Conservation (phyloP, 2,888 invertebrate species). For the Drosophila anomalata region DNA sequence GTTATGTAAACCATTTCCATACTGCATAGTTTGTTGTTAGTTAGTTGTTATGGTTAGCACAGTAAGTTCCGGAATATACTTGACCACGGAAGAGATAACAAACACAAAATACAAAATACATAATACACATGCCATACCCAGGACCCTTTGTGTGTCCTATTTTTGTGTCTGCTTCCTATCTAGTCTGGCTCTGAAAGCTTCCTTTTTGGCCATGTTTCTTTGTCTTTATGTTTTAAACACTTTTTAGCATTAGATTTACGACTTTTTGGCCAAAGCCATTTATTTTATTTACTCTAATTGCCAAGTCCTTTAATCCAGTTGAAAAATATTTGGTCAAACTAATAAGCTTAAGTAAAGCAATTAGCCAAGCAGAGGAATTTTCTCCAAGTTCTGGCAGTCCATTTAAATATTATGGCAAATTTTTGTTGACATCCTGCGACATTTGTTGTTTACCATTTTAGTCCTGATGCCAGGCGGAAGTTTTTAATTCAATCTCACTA, state of each 20-base stretch:
- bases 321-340: not conserved
- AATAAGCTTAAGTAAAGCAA: slow-evolving; percentile 22
- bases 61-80: slow-evolving; percentile 27
- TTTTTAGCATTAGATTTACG: slow-evolving; percentile 3
- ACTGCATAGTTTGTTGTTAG: slow-evolving; percentile 6
- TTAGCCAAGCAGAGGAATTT: slow-evolving; percentile 11
- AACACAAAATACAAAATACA: slow-evolving; percentile 1
- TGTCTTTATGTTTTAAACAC: not conserved
- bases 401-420: slow-evolving; percentile 3
- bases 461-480: slow-evolving; percentile 36
- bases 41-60: slow-evolving; percentile 8
- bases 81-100: slow-evolving; percentile 23
- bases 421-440: slow-evolving; percentile 17
- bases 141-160: not conserved
- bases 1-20: slow-evolving; percentile 11
- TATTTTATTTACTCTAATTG: not conserved
- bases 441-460: slow-evolving; percentile 15
- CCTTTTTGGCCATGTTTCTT: slow-evolving; percentile 5
- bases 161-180: not conserved
- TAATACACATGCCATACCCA: slow-evolving; percentile 3
- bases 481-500: slow-evolving; percentile 55
- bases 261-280: slow-evolving; percentile 2
- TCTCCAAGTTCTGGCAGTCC: not conserved
- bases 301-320: not conserved
- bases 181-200: slow-evolving; percentile 9